Evolutionary conservation across 2,888 invertebrate genomes (phyloP).

Genomic region (Leucoptera coffeella): DNA sequence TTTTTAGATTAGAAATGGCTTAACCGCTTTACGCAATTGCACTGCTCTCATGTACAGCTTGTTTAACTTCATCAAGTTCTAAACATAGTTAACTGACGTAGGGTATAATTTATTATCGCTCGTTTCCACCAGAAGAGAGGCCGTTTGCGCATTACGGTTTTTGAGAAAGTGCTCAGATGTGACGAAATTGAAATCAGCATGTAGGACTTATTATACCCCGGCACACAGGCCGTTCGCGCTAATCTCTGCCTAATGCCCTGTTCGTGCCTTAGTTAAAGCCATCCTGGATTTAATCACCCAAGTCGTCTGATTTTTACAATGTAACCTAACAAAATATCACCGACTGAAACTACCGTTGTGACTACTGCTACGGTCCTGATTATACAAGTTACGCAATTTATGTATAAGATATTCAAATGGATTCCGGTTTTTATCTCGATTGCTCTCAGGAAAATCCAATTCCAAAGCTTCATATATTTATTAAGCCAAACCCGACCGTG

Average conservation of each 20-base stretch:
- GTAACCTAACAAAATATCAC: too few species aligned
- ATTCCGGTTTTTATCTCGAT: background rate
- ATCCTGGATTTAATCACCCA: too few species aligned
- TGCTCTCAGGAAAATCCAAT: constrained; percentile 1
- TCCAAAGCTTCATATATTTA: constrained; percentile 9
- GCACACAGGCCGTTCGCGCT: constrained; percentile 22
- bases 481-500: constrained; percentile 24
- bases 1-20: constrained; percentile 55
- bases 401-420: background rate
- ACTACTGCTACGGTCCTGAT: too few species aligned
- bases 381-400: too few species aligned
- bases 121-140: constrained; percentile 47
- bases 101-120: constrained; percentile 47
- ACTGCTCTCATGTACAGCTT: constrained; percentile 43
- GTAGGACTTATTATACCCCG: constrained; percentile 30
- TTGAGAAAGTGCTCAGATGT: constrained; percentile 45
- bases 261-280: too few species aligned
- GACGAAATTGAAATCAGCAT: constrained; percentile 38
- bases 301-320: too few species aligned
- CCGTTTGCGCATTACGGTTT: constrained; percentile 31
- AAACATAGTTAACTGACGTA: constrained; percentile 47
- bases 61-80: constrained; percentile 43
- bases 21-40: constrained; percentile 53
- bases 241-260: constrained; percentile 29
- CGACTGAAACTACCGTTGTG: too few species aligned